Percentiles rank a stretch among this genome's conserved stretches.
phyloP scores from a whole-genome alignment of 2,797 vertebrate species.

The Halcyon leucocephala region DNA sequence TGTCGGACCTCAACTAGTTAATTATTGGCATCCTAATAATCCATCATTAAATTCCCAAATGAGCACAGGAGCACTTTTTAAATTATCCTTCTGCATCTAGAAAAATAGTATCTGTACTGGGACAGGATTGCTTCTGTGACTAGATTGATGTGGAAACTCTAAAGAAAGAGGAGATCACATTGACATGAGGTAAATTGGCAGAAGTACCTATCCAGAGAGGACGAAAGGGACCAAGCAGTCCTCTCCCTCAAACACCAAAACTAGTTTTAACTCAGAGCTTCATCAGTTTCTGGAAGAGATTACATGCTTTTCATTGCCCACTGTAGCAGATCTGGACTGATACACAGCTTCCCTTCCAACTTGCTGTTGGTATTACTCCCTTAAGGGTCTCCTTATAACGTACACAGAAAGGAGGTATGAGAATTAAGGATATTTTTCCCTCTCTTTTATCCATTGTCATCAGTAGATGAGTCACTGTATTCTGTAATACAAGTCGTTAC shows the following conservation, averaged over 20 bases:
- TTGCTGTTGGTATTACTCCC: neutral
- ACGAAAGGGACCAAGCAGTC: neutral
- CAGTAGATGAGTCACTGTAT: constrained; percentile 13
- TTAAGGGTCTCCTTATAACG: neutral
- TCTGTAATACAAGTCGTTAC: constrained; percentile 6
- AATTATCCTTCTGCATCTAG: neutral
- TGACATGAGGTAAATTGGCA: neutral
- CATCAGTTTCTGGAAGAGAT: neutral
- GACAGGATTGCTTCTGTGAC: neutral
- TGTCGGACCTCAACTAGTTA: neutral
- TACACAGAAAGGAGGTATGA: neutral
- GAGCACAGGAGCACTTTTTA: neutral
- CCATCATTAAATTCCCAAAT: neutral
- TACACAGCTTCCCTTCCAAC: neutral
- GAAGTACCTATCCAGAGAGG: neutral
- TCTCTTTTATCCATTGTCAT: neutral
- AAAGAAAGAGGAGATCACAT: neutral
- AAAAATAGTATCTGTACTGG: neutral
- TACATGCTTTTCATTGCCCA: neutral
- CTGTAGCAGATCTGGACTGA: neutral
- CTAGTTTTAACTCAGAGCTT: neutral
- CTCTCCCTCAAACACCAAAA: neutral
- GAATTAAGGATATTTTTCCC: neutral
- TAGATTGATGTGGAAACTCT: neutral
- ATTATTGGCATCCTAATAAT: neutral